These are phyloP conservation scores for Chroicocephalus ridibundus DNA, from an alignment of 2,113 vertebrate species.

Conservation along the genomic window DNA sequence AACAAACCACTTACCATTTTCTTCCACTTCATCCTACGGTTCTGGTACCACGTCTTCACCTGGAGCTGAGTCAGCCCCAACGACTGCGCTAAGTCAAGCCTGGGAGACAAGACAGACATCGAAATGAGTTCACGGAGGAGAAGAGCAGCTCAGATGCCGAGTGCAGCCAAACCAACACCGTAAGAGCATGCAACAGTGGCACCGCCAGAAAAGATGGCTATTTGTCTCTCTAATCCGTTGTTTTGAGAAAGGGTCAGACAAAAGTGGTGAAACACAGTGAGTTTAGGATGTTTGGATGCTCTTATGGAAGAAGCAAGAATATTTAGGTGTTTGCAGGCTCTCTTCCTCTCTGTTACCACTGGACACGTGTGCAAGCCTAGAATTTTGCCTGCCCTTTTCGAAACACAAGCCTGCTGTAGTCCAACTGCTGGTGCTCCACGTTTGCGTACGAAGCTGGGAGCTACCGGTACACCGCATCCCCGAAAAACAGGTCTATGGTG, in stretches of 20 bases:
- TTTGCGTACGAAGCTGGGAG: neutral
- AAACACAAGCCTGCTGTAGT: neutral
- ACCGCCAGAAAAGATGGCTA: neutral
- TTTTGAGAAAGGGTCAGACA: neutral
- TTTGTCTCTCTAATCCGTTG: neutral
- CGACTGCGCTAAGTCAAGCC: conserved; percentile 94
- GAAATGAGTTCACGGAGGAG: neutral
- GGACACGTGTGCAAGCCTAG: neutral
- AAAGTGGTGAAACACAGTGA: neutral
- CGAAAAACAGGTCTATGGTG: neutral
- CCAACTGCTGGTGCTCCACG: neutral
- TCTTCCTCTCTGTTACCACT: neutral
- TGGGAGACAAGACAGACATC: conserved; percentile 55
- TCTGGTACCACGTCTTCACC: conserved; percentile 99
- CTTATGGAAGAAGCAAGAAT: neutral
- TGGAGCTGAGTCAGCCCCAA: conserved; percentile 96
- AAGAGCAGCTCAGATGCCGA: neutral
- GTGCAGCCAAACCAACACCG: neutral
- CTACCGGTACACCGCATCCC: neutral
- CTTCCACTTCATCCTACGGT: conserved; percentile 99
- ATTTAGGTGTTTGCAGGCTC: neutral
- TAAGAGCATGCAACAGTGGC: neutral
- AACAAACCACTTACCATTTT: conserved; percentile 86
- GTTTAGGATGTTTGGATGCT: neutral
- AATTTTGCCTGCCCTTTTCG: neutral